Base-by-base conservation (phyloP, 2,888 invertebrate species). In the Tupiocoris notatus region DNA sequence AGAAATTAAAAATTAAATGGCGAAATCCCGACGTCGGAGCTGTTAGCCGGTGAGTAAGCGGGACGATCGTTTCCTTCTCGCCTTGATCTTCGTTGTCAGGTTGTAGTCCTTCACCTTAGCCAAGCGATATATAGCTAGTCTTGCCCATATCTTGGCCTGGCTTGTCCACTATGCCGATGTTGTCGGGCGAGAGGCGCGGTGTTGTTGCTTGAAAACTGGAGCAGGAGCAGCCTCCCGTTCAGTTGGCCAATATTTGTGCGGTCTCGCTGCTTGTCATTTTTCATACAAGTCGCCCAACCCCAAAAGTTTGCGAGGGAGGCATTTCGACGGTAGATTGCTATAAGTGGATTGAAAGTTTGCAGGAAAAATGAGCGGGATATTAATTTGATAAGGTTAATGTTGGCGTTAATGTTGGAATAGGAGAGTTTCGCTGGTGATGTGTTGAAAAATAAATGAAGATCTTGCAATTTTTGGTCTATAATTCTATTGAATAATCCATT, bases 31-130 rank as follows among this genome's bases (percentile, higher is more conserved):
- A n/a, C n/a, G n/a, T n/a, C n/a, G n/a, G n/a, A n/a, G n/a, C n/a
- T n/a, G n/a, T n/a, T n/a, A 65, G 24, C 25, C 9, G 16, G 57
- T 67, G 67, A 67, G 67, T 67, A 67, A 67, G 22, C 67, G 39
- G 12, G 39, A 39, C 39, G 57, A 23, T 56, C 22, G 57, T 67
- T 67, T 67, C 67, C 67, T 25, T 67, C 57, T 67, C 67, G 54
- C 67, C 67, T 67, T 67, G 67, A 67, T 67, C 67, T 67, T 67
- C 67, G 67, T 12, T 16, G 56, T 67, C 67, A 67, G 67, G 67
- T 67, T 39, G 67, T 56, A 39, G 67, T 57, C 67, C 67, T 67
- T 67, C 67, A 67, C 67, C 67, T 67, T 67, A 67, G 67, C 67
- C 67, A 67, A 67, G 39, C 39, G 39, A 39, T 7, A 12, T 39